phyloP scores from a whole-genome alignment of 2,888 invertebrate genomes.

The Trissonchulus latispiculum region DNA sequence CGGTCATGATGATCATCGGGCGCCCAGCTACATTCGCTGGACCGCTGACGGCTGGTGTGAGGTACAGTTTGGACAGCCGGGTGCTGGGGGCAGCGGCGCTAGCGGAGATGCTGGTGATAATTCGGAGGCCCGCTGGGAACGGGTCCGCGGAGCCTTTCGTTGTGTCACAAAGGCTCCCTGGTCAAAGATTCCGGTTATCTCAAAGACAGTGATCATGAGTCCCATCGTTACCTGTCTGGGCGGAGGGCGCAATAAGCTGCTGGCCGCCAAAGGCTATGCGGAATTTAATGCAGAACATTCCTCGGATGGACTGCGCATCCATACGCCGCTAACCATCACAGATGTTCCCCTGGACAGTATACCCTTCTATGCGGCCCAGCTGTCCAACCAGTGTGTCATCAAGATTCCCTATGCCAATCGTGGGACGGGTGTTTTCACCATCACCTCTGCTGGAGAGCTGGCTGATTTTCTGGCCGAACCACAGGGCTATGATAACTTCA shows the following conservation, averaged over 20 bases:
- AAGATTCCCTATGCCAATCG: slow-evolving; percentile 14
- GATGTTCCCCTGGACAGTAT: not conserved
- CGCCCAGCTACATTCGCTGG: slow-evolving; percentile 4
- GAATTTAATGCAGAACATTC: not conserved
- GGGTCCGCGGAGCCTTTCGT: not conserved
- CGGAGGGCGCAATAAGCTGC: slow-evolving; percentile 15
- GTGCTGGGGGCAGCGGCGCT: not conserved
- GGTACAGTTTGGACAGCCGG: not conserved
- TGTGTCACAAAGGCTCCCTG: slow-evolving; percentile 9
- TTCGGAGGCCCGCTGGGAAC: not conserved
- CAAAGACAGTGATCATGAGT: slow-evolving; percentile 1
- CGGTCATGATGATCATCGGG: not conserved
- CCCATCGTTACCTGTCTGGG: slow-evolving; percentile 10
- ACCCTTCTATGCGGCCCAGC: not conserved
- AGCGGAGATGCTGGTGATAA: not conserved
- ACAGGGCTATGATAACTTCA: slow-evolving; percentile 15
- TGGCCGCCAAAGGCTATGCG: slow-evolving; percentile 13
- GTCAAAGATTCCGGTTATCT: not conserved
- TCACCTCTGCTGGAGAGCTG: slow-evolving; percentile 12
- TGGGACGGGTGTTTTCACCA: slow-evolving; percentile 13
- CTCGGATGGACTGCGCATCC: not conserved
- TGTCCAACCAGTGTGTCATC: slow-evolving; percentile 9
- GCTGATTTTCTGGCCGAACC: not conserved
- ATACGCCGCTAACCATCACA: slow-evolving; percentile 7
- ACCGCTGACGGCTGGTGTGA: slow-evolving; percentile 6